These are phyloP conservation scores for Maniola hyperantus DNA, from an alignment of 2,888 invertebrate species.

Conservation along the genomic window DNA sequence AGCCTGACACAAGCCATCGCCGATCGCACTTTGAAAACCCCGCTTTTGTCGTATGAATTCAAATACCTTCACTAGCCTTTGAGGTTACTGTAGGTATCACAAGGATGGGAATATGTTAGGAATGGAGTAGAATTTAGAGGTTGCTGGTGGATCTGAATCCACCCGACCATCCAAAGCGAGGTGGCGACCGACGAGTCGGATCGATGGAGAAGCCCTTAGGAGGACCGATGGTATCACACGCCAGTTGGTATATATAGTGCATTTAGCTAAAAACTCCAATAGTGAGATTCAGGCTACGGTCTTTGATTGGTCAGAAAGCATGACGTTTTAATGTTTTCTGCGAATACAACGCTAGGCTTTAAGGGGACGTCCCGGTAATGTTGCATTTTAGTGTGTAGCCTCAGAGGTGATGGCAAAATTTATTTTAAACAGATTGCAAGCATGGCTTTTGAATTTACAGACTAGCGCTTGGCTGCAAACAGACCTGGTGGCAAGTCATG, in stretches of 20 bases:
- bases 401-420: neutral
- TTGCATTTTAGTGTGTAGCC: neutral
- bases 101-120: neutral
- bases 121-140: neutral
- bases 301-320: constrained; percentile 9
- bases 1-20: constrained; percentile 16
- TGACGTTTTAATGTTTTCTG: neutral
- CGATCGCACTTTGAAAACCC: constrained; percentile 20
- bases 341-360: too few species aligned
- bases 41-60: neutral
- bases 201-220: constrained; percentile 21
- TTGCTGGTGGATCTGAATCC: constrained; percentile 2
- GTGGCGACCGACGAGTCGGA: constrained; percentile 27
- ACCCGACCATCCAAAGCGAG: constrained; percentile 13
- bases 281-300: constrained; percentile 23
- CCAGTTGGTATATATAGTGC: constrained; percentile 13
- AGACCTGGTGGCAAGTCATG: too few species aligned
- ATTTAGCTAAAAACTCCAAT: constrained; percentile 9
- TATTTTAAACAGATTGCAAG: neutral
- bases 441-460: too few species aligned
- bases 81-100: constrained; percentile 15
- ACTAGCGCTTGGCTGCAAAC: too few species aligned
- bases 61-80: constrained; percentile 16
- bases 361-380: neutral
- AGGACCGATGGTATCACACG: constrained; percentile 8